These are phyloP conservation scores for Dascyllus trimaculatus DNA, from an alignment of 2,113 vertebrate species.

Conservation along the genomic window DNA sequence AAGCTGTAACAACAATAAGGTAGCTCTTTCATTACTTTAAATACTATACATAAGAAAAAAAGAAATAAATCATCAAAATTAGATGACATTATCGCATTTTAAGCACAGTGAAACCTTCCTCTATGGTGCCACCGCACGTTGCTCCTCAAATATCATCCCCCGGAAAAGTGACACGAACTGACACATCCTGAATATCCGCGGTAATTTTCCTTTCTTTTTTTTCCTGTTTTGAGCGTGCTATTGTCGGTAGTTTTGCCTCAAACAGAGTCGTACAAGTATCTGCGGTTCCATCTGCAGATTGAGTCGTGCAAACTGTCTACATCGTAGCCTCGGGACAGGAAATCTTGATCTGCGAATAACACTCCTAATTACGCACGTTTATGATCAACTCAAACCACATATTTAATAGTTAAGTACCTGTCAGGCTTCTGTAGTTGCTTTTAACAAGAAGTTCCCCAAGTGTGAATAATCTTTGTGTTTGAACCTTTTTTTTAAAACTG, in stretches of 20 bases:
- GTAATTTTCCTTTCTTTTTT: not conserved
- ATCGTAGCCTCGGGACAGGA: constrained; percentile 51
- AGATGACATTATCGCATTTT: no score
- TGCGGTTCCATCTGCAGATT: constrained; percentile 28
- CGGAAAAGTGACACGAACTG: not conserved
- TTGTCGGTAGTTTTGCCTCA: constrained; percentile 30
- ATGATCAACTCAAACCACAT: constrained; percentile 42
- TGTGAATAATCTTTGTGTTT: no score
- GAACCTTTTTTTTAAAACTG: no score
- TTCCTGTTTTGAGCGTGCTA: not conserved
- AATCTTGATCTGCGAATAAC: constrained; percentile 53
- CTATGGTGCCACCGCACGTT: not conserved
- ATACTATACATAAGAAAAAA: no score
- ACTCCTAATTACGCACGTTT: constrained; percentile 48
- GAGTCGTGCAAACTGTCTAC: constrained; percentile 35
- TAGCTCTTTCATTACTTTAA: no score
- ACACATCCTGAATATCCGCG: no score
- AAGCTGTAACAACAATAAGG: no score
- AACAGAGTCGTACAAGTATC: constrained; percentile 7
- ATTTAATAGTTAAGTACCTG: not conserved
- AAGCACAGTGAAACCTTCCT: no score
- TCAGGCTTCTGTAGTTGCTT: constrained; percentile 4
- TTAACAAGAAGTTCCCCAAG: not conserved
- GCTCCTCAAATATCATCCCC: not conserved
- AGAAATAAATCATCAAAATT: no score